Percentiles rank a stretch among this genome's conserved stretches.
Evolutionary conservation across 1,140 invertebrate species (phyloP).

Genomic region (Octopus bimaculoides): DNA sequence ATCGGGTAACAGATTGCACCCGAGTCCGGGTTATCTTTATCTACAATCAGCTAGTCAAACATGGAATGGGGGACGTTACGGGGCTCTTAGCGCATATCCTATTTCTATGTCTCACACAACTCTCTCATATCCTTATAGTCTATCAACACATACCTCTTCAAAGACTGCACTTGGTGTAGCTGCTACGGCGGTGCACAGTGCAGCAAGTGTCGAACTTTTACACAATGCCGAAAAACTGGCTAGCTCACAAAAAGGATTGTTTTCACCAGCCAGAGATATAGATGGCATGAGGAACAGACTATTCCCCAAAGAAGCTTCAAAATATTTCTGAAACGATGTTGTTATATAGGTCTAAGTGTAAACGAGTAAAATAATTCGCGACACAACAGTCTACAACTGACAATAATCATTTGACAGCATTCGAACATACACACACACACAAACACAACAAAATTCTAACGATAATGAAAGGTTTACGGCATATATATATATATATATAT

Average conservation of each 20-base stretch:
- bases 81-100: conserved; percentile 28
- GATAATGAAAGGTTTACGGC: too few relatives aligned
- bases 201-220: conserved; percentile 20
- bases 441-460: too few relatives aligned
- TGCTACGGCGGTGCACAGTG: conserved; percentile 19
- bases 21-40: conserved; percentile 29
- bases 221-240: conserved; percentile 17
- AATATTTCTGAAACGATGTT: not conserved
- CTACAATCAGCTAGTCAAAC: conserved; percentile 23
- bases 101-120: conserved; percentile 40
- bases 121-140: conserved; percentile 41
- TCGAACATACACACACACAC: too few relatives aligned
- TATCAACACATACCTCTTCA: conserved; percentile 32
- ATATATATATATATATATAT: too few relatives aligned
- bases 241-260: conserved; percentile 21
- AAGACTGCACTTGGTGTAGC: conserved; percentile 27
- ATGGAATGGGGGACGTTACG: conserved; percentile 30
- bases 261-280: conserved; percentile 34
- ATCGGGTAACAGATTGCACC: conserved; percentile 15
- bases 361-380: too few relatives aligned
- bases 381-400: too few relatives aligned
- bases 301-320: conserved; percentile 9
- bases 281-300: conserved; percentile 26
- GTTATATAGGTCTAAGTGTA: too few relatives aligned
- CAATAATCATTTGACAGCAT: too few relatives aligned